Evolutionary conservation across 2,888 invertebrate species (phyloP).

Genomic region (Agriopis marginaria): DNA sequence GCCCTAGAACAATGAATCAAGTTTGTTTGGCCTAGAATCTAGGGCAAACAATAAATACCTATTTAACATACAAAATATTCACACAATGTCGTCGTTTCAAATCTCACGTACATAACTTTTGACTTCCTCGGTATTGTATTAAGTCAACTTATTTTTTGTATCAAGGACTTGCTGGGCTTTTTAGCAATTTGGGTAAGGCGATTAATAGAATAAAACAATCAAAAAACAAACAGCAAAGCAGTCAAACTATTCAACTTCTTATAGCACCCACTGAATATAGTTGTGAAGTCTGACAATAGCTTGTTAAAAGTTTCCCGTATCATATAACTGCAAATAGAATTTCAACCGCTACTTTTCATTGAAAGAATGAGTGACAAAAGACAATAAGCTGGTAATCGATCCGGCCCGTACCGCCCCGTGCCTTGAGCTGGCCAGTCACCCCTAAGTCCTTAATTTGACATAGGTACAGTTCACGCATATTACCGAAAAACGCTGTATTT

Average conservation of each 20-base stretch:
- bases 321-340: conserved; percentile 42
- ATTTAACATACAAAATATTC: no score
- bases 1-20: no score
- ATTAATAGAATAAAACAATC: background rate
- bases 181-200: no score
- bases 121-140: no score
- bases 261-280: conserved; percentile 5
- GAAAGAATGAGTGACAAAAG: conserved; percentile 67
- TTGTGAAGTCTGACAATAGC: conserved; percentile 11
- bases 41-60: no score
- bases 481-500: conserved; percentile 17
- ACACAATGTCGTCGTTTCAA: no score
- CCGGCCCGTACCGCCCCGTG: conserved; percentile 65
- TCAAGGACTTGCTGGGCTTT: no score
- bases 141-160: no score
- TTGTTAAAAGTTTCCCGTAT: conserved; percentile 19
- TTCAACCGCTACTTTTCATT: conserved; percentile 48
- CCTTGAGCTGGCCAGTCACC: conserved; percentile 79
- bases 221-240: background rate
- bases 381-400: conserved; percentile 73
- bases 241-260: background rate
- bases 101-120: no score
- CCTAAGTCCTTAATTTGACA: conserved; percentile 57
- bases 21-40: no score
- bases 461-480: conserved; percentile 51